Evolutionary conservation across 1,140 invertebrate genomes (phyloP).

Genomic region (Pseudomyrmex flavicornis): DNA sequence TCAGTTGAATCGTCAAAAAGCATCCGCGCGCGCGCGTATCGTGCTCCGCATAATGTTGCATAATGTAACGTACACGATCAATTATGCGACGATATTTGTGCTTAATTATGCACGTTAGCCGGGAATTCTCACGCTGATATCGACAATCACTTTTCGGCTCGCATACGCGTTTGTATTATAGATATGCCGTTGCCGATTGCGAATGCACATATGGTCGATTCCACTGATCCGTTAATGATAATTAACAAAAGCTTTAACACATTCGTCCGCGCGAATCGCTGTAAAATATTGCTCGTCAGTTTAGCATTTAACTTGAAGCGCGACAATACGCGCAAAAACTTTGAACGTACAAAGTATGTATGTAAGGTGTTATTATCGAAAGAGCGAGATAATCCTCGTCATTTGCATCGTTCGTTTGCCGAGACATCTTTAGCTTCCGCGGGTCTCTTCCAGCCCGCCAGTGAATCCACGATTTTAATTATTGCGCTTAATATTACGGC

Average conservation of each 20-base stretch:
- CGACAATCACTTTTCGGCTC: constrained; percentile 72
- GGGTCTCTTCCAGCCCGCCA: constrained; percentile 18
- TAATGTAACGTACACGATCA: constrained; percentile 70
- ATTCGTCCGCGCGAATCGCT: neutral
- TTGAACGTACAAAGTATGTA: neutral
- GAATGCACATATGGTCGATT: constrained; percentile 22
- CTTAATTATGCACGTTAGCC: constrained; percentile 73
- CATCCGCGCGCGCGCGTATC: constrained; percentile 47
- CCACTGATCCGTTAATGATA: constrained; percentile 45
- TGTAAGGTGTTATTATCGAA: neutral
- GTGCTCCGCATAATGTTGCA: constrained; percentile 69
- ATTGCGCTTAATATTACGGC: constrained; percentile 62
- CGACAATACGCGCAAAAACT: neutral
- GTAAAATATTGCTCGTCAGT: constrained; percentile 20
- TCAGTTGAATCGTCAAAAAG: constrained; percentile 51
- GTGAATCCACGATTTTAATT: constrained; percentile 65
- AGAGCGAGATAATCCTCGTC: neutral
- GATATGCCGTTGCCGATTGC: constrained; percentile 54
- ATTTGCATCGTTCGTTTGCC: constrained; percentile 46
- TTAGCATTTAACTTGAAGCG: neutral
- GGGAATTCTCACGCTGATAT: constrained; percentile 68
- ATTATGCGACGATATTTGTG: constrained; percentile 71
- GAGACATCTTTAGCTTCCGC: constrained; percentile 19
- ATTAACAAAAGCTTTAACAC: constrained; percentile 60
- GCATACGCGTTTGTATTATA: constrained; percentile 65